phyloP scores from a whole-genome alignment of 2,888 invertebrate species.

The Parasteatoda lunata region DNA sequence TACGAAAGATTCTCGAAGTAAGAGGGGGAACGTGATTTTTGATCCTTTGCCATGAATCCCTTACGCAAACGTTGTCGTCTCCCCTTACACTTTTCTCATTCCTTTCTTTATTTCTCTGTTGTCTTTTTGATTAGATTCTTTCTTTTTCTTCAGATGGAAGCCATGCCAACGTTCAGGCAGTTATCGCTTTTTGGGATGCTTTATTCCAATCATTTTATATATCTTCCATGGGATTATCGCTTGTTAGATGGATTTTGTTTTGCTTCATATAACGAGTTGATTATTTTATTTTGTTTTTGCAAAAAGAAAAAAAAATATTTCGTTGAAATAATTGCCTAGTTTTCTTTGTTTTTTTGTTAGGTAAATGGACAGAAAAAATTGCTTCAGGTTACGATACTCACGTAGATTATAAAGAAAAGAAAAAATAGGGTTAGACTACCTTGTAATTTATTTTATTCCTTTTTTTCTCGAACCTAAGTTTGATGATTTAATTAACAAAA shows the following conservation, averaged over 20 bases:
- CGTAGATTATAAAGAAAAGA: too few species aligned
- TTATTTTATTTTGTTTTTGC: too few species aligned
- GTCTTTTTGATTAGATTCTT: conserved; percentile 1
- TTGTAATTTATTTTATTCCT: too few species aligned
- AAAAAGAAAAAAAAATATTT: too few species aligned
- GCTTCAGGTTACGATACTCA: too few species aligned
- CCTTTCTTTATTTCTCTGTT: neutral
- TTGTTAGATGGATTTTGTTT: neutral
- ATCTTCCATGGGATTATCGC: neutral
- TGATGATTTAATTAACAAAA: too few species aligned
- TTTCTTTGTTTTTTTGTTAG: too few species aligned
- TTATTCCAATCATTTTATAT: neutral
- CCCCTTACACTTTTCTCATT: conserved; percentile 47
- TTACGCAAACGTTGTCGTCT: conserved; percentile 53
- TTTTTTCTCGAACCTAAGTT: too few species aligned
- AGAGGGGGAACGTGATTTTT: conserved; percentile 37
- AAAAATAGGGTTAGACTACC: too few species aligned
- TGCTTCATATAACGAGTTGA: too few species aligned
- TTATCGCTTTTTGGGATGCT: conserved; percentile 17
- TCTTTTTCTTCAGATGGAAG: conserved; percentile 14
- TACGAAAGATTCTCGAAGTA: neutral
- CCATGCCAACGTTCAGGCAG: neutral
- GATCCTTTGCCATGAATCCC: conserved; percentile 47
- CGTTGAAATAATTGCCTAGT: too few species aligned
- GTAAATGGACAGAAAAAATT: too few species aligned